phyloP scores from a whole-genome alignment of 2,113 vertebrate genomes.

The Nothoprocta pentlandii region DNA sequence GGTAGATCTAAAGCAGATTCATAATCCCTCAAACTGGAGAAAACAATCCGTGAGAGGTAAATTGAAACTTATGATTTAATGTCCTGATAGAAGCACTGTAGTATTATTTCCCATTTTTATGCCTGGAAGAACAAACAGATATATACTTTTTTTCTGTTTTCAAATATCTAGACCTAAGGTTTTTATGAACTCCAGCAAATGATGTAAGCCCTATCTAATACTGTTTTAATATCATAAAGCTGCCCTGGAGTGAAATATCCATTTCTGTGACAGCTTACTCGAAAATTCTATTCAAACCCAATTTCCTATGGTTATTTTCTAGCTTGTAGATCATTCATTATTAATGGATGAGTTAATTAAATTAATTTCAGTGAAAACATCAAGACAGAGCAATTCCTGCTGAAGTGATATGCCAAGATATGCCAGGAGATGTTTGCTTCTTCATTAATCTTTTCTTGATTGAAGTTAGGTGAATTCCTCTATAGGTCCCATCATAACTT shows the following conservation, averaged over 20 bases:
- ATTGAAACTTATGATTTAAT: conserved; percentile 44
- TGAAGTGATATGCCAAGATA: conserved; percentile 36
- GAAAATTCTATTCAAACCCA: conserved; percentile 59
- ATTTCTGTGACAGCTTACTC: conserved; percentile 47
- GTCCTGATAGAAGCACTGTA: neutral
- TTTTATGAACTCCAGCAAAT: conserved; percentile 1
- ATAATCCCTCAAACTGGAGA: conserved; percentile 4
- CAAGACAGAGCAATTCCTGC: conserved; percentile 11
- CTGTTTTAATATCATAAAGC: conserved; percentile 40
- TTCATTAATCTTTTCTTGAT: conserved; percentile 60
- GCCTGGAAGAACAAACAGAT: conserved; percentile 35
- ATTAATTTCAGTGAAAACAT: conserved; percentile 60
- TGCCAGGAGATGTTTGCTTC: conserved; percentile 39
- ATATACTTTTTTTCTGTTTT: conserved; percentile 24
- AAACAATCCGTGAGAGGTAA: neutral
- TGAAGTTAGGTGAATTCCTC: conserved; percentile 41
- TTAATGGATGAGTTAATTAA: conserved; percentile 68
- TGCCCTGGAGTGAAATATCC: conserved; percentile 41
- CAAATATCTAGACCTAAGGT: neutral
- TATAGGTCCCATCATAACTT: neutral
- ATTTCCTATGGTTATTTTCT: conserved; percentile 58
- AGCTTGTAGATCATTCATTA: conserved; percentile 60
- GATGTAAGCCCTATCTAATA: conserved; percentile 14
- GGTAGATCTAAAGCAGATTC: conserved; percentile 41
- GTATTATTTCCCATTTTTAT: conserved; percentile 28